Conservation (phyloP, 2,113 vertebrate genomes). For the Malurus melanocephalus region DNA sequence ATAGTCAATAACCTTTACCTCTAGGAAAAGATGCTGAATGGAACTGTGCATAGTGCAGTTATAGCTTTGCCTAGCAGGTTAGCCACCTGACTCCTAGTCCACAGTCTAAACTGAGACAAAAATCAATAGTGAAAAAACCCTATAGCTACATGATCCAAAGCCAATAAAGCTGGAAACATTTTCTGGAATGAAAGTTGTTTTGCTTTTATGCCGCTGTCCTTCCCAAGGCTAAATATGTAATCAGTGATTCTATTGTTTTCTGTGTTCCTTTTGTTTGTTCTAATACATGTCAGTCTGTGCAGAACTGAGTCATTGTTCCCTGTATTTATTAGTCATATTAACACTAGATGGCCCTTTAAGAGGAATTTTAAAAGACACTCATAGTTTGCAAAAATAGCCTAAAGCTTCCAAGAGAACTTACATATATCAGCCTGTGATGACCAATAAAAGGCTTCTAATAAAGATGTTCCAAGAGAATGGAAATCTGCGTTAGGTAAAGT, state of each 20-base stretch:
- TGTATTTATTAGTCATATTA: conserved; percentile 1
- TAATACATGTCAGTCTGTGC: neutral
- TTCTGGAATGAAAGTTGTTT: conserved; percentile 54
- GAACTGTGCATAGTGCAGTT: neutral
- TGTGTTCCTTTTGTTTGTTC: conserved; percentile 4
- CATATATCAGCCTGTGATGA: neutral
- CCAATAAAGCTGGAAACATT: conserved; percentile 54
- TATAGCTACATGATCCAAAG: conserved; percentile 63
- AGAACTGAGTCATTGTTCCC: neutral
- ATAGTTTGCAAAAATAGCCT: neutral
- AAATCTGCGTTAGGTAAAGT: neutral
- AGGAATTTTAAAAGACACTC: neutral
- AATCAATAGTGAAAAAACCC: conserved; percentile 56
- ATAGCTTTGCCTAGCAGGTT: conserved; percentile 57
- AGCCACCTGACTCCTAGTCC: conserved; percentile 38
- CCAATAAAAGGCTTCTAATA: neutral
- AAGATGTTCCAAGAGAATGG: neutral
- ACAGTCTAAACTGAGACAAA: conserved; percentile 6
- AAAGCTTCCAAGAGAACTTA: neutral
- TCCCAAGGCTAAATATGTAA: conserved; percentile 43
- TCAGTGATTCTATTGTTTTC: conserved; percentile 11
- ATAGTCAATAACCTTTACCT: neutral
- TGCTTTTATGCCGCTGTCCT: conserved; percentile 29
- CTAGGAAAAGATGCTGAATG: neutral
- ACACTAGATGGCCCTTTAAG: neutral